Conservation (phyloP, 2,797 vertebrate genomes). For the Myotis myotis region DNA sequence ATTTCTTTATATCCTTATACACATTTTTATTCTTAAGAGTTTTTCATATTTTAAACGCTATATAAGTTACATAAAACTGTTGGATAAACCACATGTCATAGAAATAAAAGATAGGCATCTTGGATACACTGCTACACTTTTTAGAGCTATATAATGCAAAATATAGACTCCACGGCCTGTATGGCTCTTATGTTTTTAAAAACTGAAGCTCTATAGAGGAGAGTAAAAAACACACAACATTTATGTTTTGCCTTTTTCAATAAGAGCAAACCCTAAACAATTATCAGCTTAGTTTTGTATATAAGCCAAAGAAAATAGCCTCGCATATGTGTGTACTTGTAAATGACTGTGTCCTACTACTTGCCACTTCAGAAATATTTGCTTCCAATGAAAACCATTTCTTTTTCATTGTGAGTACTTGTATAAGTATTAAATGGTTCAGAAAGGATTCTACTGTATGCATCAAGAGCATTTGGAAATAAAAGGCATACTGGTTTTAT, state of each 20-base stretch:
- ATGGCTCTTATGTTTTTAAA: background rate
- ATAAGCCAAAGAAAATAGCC: background rate
- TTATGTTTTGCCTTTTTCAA: slow-evolving; percentile 39
- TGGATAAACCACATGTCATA: slow-evolving; percentile 12
- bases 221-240: background rate
- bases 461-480: background rate
- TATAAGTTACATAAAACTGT: slow-evolving; percentile 12
- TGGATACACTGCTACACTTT: background rate
- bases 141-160: background rate
- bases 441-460: background rate
- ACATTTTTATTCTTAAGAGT: background rate
- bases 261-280: background rate
- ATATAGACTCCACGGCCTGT: background rate
- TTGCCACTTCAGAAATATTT: slow-evolving; percentile 45
- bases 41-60: background rate
- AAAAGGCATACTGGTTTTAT: background rate
- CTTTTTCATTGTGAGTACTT: slow-evolving; percentile 39
- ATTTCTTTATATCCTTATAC: background rate
- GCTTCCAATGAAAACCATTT: background rate
- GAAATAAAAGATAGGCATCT: slow-evolving; percentile 28
- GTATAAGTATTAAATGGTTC: slow-evolving; percentile 16
- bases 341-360: background rate
- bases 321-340: background rate
- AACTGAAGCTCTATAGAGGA: background rate
- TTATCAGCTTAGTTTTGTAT: background rate